Evolutionary conservation across 2,113 vertebrate genomes (phyloP).

Genomic region (Puffinus mauretanicus): DNA sequence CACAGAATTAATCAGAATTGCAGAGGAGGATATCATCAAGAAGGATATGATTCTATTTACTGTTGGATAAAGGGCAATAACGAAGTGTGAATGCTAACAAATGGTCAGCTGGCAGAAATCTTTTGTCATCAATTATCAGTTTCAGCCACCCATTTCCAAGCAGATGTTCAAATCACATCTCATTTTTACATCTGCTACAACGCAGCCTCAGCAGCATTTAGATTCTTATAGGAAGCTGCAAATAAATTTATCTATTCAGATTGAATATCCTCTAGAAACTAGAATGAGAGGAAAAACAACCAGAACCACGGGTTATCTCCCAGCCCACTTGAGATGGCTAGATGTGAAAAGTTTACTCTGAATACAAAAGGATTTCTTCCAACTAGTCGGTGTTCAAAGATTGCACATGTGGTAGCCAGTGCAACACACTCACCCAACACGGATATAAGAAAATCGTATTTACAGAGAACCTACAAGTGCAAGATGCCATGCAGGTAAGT

Average conservation of each 20-base stretch:
- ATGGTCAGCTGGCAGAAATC: constrained; percentile 41
- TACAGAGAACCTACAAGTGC: not conserved
- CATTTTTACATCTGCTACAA: not conserved
- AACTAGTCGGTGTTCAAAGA: not conserved
- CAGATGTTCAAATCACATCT: constrained; percentile 49
- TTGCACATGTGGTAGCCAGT: not conserved
- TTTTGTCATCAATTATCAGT: constrained; percentile 22
- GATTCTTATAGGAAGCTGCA: not conserved
- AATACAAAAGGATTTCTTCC: not conserved
- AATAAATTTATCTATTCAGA: not conserved
- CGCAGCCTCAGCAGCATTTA: not conserved
- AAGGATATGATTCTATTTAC: constrained; percentile 7
- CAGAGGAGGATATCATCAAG: not conserved
- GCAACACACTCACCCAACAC: not conserved
- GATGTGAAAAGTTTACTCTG: not conserved
- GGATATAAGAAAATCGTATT: not conserved
- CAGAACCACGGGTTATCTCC: not conserved
- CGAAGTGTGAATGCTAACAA: not conserved
- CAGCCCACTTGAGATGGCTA: not conserved
- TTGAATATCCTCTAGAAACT: not conserved
- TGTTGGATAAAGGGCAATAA: constrained; percentile 6
- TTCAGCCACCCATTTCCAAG: not conserved
- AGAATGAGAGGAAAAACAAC: not conserved
- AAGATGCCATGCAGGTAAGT: not conserved
- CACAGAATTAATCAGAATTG: not conserved